Evolutionary conservation across 2,888 invertebrate species (phyloP).

Genomic region (Drosophila vallismaia): DNA sequence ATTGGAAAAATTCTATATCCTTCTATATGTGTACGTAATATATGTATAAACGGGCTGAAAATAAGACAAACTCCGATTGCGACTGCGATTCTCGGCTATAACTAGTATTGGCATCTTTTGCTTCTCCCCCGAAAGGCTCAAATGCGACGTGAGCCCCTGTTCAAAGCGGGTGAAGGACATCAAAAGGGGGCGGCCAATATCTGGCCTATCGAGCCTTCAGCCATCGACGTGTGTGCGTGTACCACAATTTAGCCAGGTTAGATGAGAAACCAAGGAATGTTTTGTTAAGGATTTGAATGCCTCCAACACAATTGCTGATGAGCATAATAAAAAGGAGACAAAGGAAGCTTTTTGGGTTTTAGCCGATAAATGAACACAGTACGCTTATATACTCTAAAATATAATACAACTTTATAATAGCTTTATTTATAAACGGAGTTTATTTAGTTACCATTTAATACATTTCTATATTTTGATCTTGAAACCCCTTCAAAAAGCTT

Average conservation of each 20-base stretch:
- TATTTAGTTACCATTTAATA: background rate
- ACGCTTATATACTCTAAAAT: no score
- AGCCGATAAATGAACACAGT: no score
- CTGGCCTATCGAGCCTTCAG: constrained; percentile 46
- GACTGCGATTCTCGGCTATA: constrained; percentile 46
- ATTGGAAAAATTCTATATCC: constrained; percentile 59
- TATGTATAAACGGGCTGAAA: constrained; percentile 53
- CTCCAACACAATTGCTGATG: constrained; percentile 25
- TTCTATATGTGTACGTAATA: constrained; percentile 3
- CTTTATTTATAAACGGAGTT: no score
- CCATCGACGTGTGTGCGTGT: constrained; percentile 9
- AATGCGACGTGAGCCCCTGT: constrained; percentile 49
- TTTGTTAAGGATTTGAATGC: constrained; percentile 29
- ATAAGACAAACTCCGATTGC: constrained; percentile 32
- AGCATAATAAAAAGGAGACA: constrained; percentile 21
- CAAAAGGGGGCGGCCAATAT: constrained; percentile 26
- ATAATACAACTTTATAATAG: no score
- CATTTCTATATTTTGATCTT: background rate
- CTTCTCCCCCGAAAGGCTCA: constrained; percentile 29
- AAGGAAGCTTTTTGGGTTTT: background rate
- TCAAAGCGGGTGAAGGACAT: constrained; percentile 12
- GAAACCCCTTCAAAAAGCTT: background rate
- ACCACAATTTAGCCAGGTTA: constrained; percentile 19
- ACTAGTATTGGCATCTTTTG: constrained; percentile 59
- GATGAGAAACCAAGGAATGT: constrained; percentile 41